Evolutionary conservation across 2,888 invertebrate species (phyloP), one percentile per base, ranked within the genome.

Genomic region (Ectropis crepuscularia): DNA sequence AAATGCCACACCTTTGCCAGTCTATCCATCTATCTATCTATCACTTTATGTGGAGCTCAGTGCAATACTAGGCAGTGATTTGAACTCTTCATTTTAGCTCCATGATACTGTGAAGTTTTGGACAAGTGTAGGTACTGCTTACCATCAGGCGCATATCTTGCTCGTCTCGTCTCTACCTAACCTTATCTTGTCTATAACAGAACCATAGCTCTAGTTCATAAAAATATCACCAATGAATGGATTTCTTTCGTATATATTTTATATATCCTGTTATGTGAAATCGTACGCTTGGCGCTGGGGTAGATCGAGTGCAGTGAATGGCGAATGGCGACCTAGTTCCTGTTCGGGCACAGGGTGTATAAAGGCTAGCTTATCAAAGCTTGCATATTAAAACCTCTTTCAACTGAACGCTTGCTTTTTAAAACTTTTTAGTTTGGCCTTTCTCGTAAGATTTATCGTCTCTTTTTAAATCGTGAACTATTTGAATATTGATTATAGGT

Each of bases 361-460:
- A 82, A 80, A 86, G 79, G 80, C 78, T 71, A 80, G 79, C 71
- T 78, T 80, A 81, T 83, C 81, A 84, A 86, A 85, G 85, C 78
- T 74, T 68, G 79, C 83, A 83, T 83, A 81, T 82, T 83, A 79
- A 83, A 83, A 76, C 74, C 78, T 72, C 70, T 79, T 81, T 81
- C 74, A 70, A 72, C 70, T 63, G 63, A 74, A 74, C 63, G 65
- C 69, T 71, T 46, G 39, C 48, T 16, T 61, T 57, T 51, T 42
- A 42, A 43, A 49, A 55, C 45, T 50, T 11, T 59, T 49, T 36
- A 38, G 16, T 55, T 8, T 16, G n/a, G 6, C 37, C 42, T 45
- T 41, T 39, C 16, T 57, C 28, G 9, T 58, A 28, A n/a, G 28
- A 9, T 50, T 38, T 12, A 28, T 50, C 5, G 37, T 38, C 11